Percentiles rank a stretch among this genome's conserved stretches.
phyloP scores from a whole-genome alignment of 2,113 vertebrate species.

The Sciurus niger region DNA sequence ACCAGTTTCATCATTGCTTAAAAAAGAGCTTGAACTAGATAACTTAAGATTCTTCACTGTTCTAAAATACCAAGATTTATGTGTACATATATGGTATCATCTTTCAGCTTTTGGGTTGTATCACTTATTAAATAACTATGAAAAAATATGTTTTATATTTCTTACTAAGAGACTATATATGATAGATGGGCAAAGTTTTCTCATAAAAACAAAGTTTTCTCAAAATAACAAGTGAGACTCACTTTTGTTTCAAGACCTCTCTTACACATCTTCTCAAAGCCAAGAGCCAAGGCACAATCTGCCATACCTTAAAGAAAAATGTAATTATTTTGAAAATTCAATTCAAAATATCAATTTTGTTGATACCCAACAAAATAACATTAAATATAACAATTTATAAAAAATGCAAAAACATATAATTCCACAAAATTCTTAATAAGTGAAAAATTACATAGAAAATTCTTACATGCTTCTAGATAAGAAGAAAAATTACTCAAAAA shows the following conservation, averaged over 20 bases:
- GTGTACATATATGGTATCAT: not conserved
- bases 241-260: constrained; percentile 90
- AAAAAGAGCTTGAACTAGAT: constrained; percentile 16
- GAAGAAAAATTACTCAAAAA: constrained; percentile 43
- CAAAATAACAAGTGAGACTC: constrained; percentile 76
- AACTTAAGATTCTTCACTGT: not conserved
- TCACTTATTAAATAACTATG: not conserved
- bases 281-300: constrained; percentile 96
- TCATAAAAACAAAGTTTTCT: not conserved
- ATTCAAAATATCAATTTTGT: too few species aligned
- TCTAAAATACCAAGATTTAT: constrained; percentile 40
- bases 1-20: not conserved
- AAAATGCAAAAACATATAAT: constrained; percentile 57
- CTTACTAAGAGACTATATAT: constrained; percentile 9
- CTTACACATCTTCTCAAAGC: constrained; percentile 97
- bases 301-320: constrained; percentile 91
- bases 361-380: constrained; percentile 14
- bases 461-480: constrained; percentile 33
- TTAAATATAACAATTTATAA: constrained; percentile 36
- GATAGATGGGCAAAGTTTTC: not conserved
- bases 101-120: constrained; percentile 21
- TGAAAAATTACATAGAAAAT: constrained; percentile 44
- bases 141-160: not conserved
- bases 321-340: constrained; percentile 54
- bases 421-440: constrained; percentile 30